Evolutionary conservation across 2,797 vertebrate genomes (phyloP), one percentile per base, ranked within the genome.

Genomic region (Aselliscus stoliczkanus): DNA sequence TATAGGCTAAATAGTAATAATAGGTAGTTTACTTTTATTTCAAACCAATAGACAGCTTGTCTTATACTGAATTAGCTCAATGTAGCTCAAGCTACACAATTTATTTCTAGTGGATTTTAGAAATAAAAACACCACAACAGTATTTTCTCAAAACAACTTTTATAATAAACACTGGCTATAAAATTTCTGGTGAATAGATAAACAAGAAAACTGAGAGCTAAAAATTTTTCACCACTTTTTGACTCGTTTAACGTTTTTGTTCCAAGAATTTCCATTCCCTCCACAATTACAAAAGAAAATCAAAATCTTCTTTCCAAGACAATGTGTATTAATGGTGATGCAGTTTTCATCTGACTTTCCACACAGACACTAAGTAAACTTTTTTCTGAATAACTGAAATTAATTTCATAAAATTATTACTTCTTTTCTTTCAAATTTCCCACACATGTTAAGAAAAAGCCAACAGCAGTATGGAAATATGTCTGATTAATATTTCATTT

Each of bases 281-380:
- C 72, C 52, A 94, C 97, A 93, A 98, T 90, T 96, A 93, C 44
- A 96, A 90, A 98, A 90, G 89, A 93, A 97, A 98, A 98, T 60
- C 37, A 93, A 97, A 97, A 37, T 98, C 97, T 94, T 93, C 96
- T 37, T 94, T 96, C 73, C 90, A 92, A 94, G 96, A 98, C 98
- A 98, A 70, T 85, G 0, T 44, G 14, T 47, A 9, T 65, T 73
- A 82, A 13, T 23, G 21, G 17, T 69, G 25, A 37, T 52, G 9
- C 7, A 23, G 56, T 89, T 14, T 96, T 72, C 58, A 86, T 56
- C 96, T 92, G 93, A 65, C 70, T 97, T 95, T 96, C 42, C 83
- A 89, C 96, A 92, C 88, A 98, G 97, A 97, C 96, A 92, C 67
- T 98, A 98, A 96, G 89, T 98, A 98, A 98, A 98, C 95, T 97